phyloP scores from a whole-genome alignment of 2,113 vertebrate species.

The Marmota monax region DNA sequence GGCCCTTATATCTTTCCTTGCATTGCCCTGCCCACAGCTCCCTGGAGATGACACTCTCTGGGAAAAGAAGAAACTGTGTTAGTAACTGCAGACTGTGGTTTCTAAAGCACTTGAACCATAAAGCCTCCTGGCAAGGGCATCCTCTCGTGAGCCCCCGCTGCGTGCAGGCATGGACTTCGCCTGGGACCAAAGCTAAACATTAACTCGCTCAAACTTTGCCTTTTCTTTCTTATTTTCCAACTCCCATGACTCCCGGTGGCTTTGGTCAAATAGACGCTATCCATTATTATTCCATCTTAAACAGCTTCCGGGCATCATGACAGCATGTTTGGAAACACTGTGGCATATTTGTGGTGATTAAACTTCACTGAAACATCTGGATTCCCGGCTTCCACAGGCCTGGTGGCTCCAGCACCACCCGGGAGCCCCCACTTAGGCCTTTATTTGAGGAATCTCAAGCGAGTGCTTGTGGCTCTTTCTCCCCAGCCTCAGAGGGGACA shows the following conservation, averaged over 20 bases:
- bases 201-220: slow-evolving; percentile 49
- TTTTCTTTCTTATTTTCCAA: slow-evolving; percentile 54
- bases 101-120: slow-evolving; percentile 52
- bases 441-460: slow-evolving; percentile 42
- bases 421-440: not conserved
- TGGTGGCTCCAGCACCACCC: not conserved
- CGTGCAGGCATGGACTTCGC: slow-evolving; percentile 4
- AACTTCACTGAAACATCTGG: slow-evolving; percentile 21
- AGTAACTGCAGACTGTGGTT: not conserved
- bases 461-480: slow-evolving; percentile 40
- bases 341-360: slow-evolving; percentile 62
- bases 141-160: not conserved
- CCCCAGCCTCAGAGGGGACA: not conserved
- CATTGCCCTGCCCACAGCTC: not conserved
- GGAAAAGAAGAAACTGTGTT: not conserved
- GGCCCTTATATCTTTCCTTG: not conserved
- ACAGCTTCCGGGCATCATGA: slow-evolving; percentile 46
- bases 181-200: slow-evolving; percentile 72
- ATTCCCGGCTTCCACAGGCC: not conserved
- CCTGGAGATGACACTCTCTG: slow-evolving; percentile 29
- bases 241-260: not conserved
- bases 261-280: slow-evolving; percentile 50
- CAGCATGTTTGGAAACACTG: slow-evolving; percentile 67
- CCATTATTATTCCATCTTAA: slow-evolving; percentile 15
- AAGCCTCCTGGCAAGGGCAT: not conserved